A percentile compares a stretch with the other conserved stretches of the same genome.
These are phyloP conservation scores for Heliconius himera DNA, from an alignment of 1,140 invertebrate genomes.

Conservation along the genomic window DNA sequence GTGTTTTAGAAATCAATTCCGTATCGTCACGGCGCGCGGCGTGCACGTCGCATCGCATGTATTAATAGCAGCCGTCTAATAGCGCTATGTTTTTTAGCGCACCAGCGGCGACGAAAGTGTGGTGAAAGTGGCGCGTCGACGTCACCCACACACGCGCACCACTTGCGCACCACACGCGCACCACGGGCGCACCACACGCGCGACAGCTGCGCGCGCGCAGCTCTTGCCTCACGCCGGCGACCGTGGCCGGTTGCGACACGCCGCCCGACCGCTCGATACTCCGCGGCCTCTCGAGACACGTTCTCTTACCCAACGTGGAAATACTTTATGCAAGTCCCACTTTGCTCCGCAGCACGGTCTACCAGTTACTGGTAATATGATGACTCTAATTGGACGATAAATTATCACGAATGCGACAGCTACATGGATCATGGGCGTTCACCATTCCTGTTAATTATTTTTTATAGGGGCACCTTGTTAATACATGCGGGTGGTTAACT, in stretches of 20 bases:
- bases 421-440: conserved; percentile 48
- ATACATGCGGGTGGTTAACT: conserved; percentile 55
- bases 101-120: conserved; percentile 77
- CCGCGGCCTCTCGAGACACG: conserved; percentile 70
- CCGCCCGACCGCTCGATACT: conserved; percentile 60
- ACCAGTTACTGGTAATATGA: conserved; percentile 14
- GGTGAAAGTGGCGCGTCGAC: conserved; percentile 79
- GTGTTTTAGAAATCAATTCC: conserved; percentile 62
- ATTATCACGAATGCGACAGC: conserved; percentile 34
- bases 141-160: conserved; percentile 68
- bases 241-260: conserved; percentile 75
- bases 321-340: conserved; percentile 44
- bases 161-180: no score
- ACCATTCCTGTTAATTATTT: conserved; percentile 54
- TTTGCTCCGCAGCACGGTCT: background rate
- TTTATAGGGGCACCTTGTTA: conserved; percentile 58
- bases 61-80: conserved; percentile 72
- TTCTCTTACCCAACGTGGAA: conserved; percentile 71
- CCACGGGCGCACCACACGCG: conserved; percentile 29
- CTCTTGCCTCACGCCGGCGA: conserved; percentile 61
- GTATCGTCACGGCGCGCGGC: conserved; percentile 63
- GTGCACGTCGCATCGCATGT: conserved; percentile 72
- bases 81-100: conserved; percentile 73
- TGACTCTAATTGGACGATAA: conserved; percentile 19
- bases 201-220: conserved; percentile 51